These are phyloP conservation scores for Camponotus floridanus DNA, from an alignment of 1,140 invertebrate genomes.

Conservation along the genomic window DNA sequence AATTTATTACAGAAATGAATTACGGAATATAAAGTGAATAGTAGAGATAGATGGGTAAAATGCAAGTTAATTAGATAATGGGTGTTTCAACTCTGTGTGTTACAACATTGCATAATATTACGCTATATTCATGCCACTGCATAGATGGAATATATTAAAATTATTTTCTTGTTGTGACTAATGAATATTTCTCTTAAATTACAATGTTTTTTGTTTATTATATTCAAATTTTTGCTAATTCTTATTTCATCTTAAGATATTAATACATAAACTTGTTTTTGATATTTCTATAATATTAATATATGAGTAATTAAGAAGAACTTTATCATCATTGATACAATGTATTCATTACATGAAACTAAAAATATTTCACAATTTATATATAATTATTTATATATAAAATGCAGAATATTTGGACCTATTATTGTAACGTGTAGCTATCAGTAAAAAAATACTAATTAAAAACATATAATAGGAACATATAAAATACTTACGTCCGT, in stretches of 20 bases:
- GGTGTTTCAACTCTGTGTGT: background rate
- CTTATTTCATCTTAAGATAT: slow-evolving; percentile 2
- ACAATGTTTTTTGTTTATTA: background rate
- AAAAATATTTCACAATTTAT: slow-evolving; percentile 24
- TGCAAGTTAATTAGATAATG: slow-evolving; percentile 47
- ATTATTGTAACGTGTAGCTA: background rate
- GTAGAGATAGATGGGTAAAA: slow-evolving; percentile 14
- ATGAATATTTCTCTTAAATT: background rate
- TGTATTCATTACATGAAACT: slow-evolving; percentile 1
- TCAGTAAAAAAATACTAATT: background rate
- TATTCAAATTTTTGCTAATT: background rate
- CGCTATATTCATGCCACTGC: background rate
- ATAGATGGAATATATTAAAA: slow-evolving; percentile 40
- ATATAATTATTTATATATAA: background rate
- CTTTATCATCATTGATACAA: background rate
- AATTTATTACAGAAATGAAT: slow-evolving; percentile 44
- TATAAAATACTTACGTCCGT: background rate
- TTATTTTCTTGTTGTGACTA: slow-evolving; percentile 15
- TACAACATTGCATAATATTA: background rate
- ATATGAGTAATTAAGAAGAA: background rate
- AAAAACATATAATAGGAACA: background rate
- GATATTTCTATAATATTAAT: background rate
- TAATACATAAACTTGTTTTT: background rate
- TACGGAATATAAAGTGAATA: slow-evolving; percentile 21
- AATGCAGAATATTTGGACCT: background rate